These are phyloP conservation scores for Aethes cnicana DNA, from an alignment of 2,888 invertebrate species.

Conservation along the genomic window DNA sequence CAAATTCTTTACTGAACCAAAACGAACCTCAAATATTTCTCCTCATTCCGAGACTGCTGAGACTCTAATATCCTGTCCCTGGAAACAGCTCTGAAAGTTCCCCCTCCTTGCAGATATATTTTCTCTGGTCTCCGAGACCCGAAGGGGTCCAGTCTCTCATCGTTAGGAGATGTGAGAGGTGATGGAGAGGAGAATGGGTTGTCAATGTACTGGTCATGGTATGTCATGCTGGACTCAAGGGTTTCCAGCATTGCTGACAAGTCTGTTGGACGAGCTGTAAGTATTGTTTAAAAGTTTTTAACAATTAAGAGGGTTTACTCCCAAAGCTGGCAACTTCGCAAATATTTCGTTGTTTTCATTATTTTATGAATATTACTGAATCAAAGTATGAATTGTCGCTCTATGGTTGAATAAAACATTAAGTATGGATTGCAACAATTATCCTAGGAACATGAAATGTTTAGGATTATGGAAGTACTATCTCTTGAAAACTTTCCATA, in stretches of 20 bases:
- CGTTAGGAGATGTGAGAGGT: conserved; percentile 75
- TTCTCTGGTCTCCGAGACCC: conserved; percentile 66
- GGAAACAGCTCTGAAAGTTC: conserved; percentile 72
- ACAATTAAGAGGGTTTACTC: no score
- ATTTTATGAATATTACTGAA: no score
- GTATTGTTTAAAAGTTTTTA: background rate
- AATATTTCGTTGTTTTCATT: no score
- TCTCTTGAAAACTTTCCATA: no score
- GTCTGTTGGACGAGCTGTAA: conserved; percentile 73
- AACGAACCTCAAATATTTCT: conserved; percentile 71
- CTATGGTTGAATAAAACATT: no score
- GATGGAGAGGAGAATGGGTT: conserved; percentile 80
- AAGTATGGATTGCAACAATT: no score
- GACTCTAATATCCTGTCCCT: conserved; percentile 72
- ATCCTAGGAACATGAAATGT: no score
- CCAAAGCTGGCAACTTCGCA: no score
- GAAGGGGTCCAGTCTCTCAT: conserved; percentile 67
- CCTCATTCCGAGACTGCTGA: conserved; percentile 67
- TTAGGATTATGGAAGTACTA: no score
- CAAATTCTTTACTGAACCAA: background rate
- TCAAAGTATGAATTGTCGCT: no score
- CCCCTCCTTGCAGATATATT: conserved; percentile 76
- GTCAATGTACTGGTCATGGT: conserved; percentile 75
- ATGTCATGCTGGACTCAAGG: conserved; percentile 66
- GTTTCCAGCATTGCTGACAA: conserved; percentile 71